These are phyloP conservation scores for Triplophysa rosa DNA, from an alignment of 2,113 vertebrate genomes.

Conservation along the genomic window DNA sequence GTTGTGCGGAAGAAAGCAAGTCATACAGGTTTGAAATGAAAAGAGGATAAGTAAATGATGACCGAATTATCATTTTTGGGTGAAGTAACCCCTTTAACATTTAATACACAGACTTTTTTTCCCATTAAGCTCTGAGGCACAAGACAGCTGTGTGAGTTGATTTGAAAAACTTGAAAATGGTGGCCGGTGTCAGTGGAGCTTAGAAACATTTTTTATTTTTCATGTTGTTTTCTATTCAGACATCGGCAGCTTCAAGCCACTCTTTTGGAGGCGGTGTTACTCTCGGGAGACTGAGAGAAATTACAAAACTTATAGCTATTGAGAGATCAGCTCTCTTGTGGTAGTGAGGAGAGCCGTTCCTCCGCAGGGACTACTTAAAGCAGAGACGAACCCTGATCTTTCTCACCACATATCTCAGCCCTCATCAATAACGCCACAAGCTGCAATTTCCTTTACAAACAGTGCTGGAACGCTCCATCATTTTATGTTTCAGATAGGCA, in stretches of 20 bases:
- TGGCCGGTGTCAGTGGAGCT: not conserved
- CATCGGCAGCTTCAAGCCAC: not conserved
- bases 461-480: slow-evolving; percentile 1
- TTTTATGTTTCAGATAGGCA: not conserved
- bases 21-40: no score
- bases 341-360: not conserved
- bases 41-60: no score
- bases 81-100: not conserved
- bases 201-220: not conserved
- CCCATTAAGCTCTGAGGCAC: slow-evolving; percentile 8
- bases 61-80: no score
- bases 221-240: not conserved
- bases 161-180: not conserved
- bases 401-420: slow-evolving; percentile 16
- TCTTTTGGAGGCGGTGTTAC: not conserved
- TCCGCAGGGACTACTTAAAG: slow-evolving; percentile 16
- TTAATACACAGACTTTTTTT: slow-evolving; percentile 11
- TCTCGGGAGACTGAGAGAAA: slow-evolving; percentile 24
- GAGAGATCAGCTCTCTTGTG: slow-evolving; percentile 18
- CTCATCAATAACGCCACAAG: slow-evolving; percentile 20
- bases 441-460: slow-evolving; percentile 20
- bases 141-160: not conserved
- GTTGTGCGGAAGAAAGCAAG: no score
- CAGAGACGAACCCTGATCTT: slow-evolving; percentile 6
- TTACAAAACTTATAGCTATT: slow-evolving; percentile 21